A percentile compares a stretch with the other conserved stretches of the same genome.
Evolutionary conservation across 2,113 vertebrate genomes (phyloP).

Genomic region (Trogon melanurus): DNA sequence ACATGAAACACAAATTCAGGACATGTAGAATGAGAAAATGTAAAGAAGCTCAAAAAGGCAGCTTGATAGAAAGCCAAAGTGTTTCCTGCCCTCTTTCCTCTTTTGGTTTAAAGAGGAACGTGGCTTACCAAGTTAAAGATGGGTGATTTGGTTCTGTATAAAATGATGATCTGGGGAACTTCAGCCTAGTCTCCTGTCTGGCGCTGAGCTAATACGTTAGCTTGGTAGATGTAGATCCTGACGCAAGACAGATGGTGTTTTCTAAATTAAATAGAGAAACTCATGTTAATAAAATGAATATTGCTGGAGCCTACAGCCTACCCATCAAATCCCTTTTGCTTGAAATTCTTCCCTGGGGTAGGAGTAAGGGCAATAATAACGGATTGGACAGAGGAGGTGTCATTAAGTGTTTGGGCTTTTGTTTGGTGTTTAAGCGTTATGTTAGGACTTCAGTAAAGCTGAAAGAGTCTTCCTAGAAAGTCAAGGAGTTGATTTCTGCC

Average conservation of each 20-base stretch:
- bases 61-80: background rate
- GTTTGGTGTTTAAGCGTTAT: background rate
- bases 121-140: background rate
- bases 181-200: background rate
- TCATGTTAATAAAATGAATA: background rate
- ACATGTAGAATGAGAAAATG: background rate
- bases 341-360: background rate
- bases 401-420: background rate
- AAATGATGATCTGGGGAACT: background rate
- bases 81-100: background rate
- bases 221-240: background rate
- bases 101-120: fast-evolving
- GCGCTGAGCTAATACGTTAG: background rate
- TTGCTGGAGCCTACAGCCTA: background rate
- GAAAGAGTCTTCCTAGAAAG: background rate
- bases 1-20: background rate
- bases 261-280: background rate
- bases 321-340: background rate
- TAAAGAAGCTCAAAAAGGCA: background rate
- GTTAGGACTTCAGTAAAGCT: background rate
- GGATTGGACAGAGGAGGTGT: background rate
- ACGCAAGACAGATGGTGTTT: background rate
- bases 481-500: background rate
- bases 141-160: background rate
- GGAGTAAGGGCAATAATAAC: background rate